Evolutionary conservation across 2,888 invertebrate species (phyloP).

Genomic region (Drosophila mercatorum): DNA sequence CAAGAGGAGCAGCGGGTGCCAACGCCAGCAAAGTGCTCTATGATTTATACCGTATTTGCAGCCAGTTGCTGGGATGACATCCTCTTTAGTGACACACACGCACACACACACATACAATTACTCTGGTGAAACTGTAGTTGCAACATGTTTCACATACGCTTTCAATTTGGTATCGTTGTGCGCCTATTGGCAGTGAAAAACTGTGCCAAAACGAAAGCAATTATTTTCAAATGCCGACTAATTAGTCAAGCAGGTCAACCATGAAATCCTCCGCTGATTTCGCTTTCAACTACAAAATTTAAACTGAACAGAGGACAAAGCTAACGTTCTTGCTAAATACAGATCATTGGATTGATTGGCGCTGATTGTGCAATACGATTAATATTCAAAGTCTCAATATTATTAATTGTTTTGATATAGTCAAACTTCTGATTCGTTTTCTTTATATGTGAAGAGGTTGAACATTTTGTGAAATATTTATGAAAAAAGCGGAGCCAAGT

Average conservation of each 20-base stretch:
- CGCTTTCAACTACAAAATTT: not conserved
- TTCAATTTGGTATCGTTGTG: conserved; percentile 22
- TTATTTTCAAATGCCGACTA: conserved; percentile 28
- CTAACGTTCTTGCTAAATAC: not conserved
- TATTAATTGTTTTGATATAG: not conserved
- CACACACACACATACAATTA: not conserved
- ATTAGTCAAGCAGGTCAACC: conserved; percentile 15
- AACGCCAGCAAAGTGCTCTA: conserved; percentile 51
- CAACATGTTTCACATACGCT: conserved; percentile 21
- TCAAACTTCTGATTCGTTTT: not conserved
- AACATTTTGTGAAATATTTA: too few relatives aligned
- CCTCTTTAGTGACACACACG: conserved; percentile 1
- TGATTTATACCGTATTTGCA: conserved; percentile 66
- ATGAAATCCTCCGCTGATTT: not conserved
- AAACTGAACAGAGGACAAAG: not conserved
- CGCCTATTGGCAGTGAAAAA: conserved; percentile 19
- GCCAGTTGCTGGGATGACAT: conserved; percentile 19
- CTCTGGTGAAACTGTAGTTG: conserved; percentile 5
- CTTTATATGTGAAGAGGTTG: too few relatives aligned
- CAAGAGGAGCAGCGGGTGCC: conserved; percentile 12
- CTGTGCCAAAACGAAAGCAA: conserved; percentile 18
- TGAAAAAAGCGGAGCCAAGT: not conserved
- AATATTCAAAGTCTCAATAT: not conserved
- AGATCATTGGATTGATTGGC: not conserved
- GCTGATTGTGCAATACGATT: not conserved